Conservation (phyloP, 2,888 invertebrate genomes). For the Drosophila putrida region DNA sequence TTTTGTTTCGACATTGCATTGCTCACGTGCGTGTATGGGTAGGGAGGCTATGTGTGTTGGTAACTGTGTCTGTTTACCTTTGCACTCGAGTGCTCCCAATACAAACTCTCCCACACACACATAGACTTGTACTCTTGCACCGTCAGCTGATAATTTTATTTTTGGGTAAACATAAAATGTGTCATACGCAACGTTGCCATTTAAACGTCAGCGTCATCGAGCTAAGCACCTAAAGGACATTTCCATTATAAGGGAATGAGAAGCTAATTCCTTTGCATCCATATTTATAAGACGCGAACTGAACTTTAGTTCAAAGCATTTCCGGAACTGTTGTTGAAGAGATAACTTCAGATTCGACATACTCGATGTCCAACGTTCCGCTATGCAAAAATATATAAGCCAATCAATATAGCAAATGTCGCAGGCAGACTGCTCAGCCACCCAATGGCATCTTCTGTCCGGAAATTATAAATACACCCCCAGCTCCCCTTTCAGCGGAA, state of each 20-base stretch:
- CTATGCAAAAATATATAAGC: slow-evolving; percentile 29
- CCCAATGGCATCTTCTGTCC: slow-evolving; percentile 33
- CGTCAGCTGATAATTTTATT: slow-evolving; percentile 56
- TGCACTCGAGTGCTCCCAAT: slow-evolving; percentile 73
- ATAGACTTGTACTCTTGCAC: slow-evolving; percentile 13
- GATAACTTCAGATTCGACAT: background rate
- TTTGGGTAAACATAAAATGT: slow-evolving; percentile 63
- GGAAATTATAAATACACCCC: slow-evolving; percentile 74
- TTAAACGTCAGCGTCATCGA: slow-evolving; percentile 34
- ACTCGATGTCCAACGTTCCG: slow-evolving; percentile 9
- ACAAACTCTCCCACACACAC: slow-evolving; percentile 29
- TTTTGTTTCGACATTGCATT: slow-evolving; percentile 72
- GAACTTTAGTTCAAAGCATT: background rate
- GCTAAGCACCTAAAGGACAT: slow-evolving; percentile 12
- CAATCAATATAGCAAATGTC: slow-evolving; percentile 53
- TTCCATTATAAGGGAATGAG: background rate
- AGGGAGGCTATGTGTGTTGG: slow-evolving; percentile 21
- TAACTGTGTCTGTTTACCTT: slow-evolving; percentile 66
- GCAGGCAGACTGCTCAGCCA: slow-evolving; percentile 17
- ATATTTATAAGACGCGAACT: background rate
- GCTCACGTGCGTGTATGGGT: slow-evolving; percentile 12
- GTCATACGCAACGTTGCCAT: slow-evolving; percentile 59
- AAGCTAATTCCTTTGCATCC: slow-evolving; percentile 2
- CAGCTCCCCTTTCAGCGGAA: slow-evolving; percentile 3
- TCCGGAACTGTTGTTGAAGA: slow-evolving; percentile 1